Evolutionary conservation across 2,888 invertebrate species (phyloP).

Genomic region (Nematopogon swammerdamellus): DNA sequence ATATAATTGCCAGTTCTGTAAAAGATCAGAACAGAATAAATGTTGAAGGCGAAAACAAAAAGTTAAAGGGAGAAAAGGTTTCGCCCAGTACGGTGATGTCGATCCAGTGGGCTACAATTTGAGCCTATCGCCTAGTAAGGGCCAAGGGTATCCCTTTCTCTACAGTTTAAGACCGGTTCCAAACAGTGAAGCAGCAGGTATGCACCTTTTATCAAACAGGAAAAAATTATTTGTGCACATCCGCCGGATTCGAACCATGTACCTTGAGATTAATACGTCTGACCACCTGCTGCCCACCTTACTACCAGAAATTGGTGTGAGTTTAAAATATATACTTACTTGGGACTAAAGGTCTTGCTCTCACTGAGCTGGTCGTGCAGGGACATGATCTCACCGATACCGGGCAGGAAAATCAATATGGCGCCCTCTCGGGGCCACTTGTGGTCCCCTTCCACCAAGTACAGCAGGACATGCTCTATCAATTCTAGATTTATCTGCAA

Average conservation of each 20-base stretch:
- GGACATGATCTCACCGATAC: conserved; percentile 73
- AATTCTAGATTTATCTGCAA: conserved; percentile 70
- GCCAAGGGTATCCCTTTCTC: neutral
- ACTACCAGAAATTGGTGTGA: too few relatives aligned
- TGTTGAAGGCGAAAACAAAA: neutral
- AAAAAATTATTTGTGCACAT: too few relatives aligned
- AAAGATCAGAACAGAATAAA: conserved; percentile 7
- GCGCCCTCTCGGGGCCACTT: conserved; percentile 67
- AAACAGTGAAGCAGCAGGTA: too few relatives aligned
- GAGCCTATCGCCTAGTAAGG: too few relatives aligned
- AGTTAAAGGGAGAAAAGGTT: conserved; percentile 11
- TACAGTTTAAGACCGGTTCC: too few relatives aligned
- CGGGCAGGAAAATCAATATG: conserved; percentile 77
- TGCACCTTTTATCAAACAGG: too few relatives aligned
- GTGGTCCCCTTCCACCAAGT: conserved; percentile 69
- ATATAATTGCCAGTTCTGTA: conserved; percentile 60
- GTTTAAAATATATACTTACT: conserved; percentile 40
- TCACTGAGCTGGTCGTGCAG: conserved; percentile 66
- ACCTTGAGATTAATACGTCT: too few relatives aligned
- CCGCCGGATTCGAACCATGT: too few relatives aligned
- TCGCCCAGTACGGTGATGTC: too few relatives aligned
- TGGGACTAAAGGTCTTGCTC: conserved; percentile 61
- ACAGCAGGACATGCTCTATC: conserved; percentile 66
- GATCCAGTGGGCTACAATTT: neutral
- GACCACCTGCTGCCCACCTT: too few relatives aligned